phyloP scores from a whole-genome alignment of 2,113 vertebrate genomes.

The human (Homo sapiens) region DNA sequence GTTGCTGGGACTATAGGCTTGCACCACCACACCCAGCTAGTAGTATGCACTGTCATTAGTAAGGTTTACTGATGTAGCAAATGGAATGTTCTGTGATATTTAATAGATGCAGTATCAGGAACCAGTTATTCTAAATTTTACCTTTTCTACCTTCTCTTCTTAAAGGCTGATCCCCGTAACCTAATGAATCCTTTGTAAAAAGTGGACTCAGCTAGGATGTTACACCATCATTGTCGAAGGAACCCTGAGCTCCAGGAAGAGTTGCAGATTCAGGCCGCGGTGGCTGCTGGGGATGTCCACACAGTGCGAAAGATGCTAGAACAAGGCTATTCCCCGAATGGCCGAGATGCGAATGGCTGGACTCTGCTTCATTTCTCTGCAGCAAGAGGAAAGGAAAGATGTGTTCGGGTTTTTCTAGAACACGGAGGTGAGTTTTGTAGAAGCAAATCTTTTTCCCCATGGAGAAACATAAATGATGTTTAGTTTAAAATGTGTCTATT shows the following conservation, averaged over 20 bases:
- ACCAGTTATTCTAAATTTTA: constrained; percentile 26
- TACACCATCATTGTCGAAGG: constrained; percentile 98
- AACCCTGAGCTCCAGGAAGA: constrained; percentile 98
- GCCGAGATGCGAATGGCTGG: constrained; percentile 98
- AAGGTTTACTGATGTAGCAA: neutral
- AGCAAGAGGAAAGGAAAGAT: constrained; percentile 97
- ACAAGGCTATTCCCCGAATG: constrained; percentile 96
- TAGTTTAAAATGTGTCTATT: neutral
- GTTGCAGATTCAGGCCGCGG: constrained; percentile 98
- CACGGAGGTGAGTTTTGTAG: constrained; percentile 92
- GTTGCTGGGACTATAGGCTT: neutral
- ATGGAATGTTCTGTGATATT: neutral
- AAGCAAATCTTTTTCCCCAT: neutral
- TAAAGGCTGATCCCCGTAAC: constrained; percentile 81
- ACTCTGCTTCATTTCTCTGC: constrained; percentile 98
- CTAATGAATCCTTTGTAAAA: constrained; percentile 85
- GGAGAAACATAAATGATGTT: neutral
- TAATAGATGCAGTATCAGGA: neutral
- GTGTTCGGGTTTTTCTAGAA: constrained; percentile 97
- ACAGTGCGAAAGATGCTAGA: constrained; percentile 98
- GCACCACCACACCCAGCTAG: neutral
- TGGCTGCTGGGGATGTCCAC: constrained; percentile 96
- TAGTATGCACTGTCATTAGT: neutral
- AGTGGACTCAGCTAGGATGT: constrained; percentile 94
- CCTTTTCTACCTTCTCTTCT: constrained; percentile 39